A percentile compares a stretch with the other conserved stretches of the same genome.
Evolutionary conservation across 1,140 invertebrate genomes (phyloP).

Genomic region (Diorhabda elongata): DNA sequence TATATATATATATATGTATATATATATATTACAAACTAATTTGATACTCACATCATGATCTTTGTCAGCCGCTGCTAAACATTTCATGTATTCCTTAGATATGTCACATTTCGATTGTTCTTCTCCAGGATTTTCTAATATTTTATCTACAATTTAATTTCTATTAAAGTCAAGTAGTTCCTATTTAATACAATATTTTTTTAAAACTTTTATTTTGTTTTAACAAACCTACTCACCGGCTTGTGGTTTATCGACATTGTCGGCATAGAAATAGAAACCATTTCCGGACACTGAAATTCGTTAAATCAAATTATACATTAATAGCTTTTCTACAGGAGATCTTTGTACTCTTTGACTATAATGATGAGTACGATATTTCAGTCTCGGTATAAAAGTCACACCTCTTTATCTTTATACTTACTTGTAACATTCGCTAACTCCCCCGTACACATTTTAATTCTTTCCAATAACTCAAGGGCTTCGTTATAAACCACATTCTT

Average conservation of each 20-base stretch:
- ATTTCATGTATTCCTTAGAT: conserved; percentile 34
- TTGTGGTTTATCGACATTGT: conserved; percentile 13
- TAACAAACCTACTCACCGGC: background rate
- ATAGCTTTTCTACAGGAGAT: background rate
- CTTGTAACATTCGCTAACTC: conserved; percentile 17
- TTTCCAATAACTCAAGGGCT: conserved; percentile 22
- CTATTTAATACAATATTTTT: background rate
- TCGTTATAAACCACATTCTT: conserved; percentile 33
- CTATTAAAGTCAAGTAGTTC: background rate
- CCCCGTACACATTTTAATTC: conserved; percentile 22
- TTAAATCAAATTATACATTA: conserved; percentile 15
- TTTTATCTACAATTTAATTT: conserved; percentile 6
- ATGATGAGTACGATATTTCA: background rate
- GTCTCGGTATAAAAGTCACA: background rate
- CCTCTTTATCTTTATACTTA: conserved; percentile 1
- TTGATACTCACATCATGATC: conserved; percentile 18
- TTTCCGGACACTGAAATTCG: conserved; percentile 7
- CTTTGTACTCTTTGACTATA: background rate
- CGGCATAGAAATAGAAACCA: background rate
- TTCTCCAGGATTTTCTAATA: conserved; percentile 13
- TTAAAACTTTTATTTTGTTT: no score
- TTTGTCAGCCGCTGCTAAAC: conserved; percentile 24
- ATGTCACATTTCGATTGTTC: conserved; percentile 29
- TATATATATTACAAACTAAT: no score
- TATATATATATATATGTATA: no score